Evolutionary conservation across 2,113 vertebrate species (phyloP), one percentile per base, ranked within the genome.

Genomic region (Nibea albiflora): DNA sequence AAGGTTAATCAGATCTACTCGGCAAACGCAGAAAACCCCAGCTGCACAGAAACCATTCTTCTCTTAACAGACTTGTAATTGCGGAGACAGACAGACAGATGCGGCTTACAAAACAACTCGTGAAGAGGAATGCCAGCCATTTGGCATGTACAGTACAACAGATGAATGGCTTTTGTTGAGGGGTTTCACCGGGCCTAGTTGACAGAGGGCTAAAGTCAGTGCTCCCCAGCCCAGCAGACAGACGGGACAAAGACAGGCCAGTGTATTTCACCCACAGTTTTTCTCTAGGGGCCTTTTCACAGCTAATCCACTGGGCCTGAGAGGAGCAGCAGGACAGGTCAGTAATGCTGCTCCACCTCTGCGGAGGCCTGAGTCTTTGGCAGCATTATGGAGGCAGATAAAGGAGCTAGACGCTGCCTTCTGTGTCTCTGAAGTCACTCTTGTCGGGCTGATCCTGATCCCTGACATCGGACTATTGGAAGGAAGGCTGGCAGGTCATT

Each of bases 91-190:
- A 91, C 88, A 79, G 92, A 91, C 93, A 93, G 92, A 93, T 92
- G 93, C 82, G 58, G 74, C 92, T 90, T 83, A 93, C 93, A 93
- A 94, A 91, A 92, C 90, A 90, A 89, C 80, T 90, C 64, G 63
- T 89, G 89, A 90, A 80, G 87, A 92, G 88, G 92, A 94, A 94
- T 94, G 92, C 85, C 78, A 69, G 87, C 89, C 91, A 84, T 93
- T 93, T 92, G 93, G 92, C 91, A 83, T 84, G 85, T 93, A 93
- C 92, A 93, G 93, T 93, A 82, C 80, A 80, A 87, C 89, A 91
- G 92, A 93, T 93, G 92, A 94, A 92, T 92, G 79, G 90, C 89
- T 92, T 91, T 93, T 93, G 93, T 94, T 91, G 90, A 91, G 86
- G 73, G 79, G 90, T 90, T 92, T 93, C 88, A 92, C 90, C 81